Conservation (phyloP, 2,797 vertebrate genomes). For the Rhynchotus rufescens region DNA sequence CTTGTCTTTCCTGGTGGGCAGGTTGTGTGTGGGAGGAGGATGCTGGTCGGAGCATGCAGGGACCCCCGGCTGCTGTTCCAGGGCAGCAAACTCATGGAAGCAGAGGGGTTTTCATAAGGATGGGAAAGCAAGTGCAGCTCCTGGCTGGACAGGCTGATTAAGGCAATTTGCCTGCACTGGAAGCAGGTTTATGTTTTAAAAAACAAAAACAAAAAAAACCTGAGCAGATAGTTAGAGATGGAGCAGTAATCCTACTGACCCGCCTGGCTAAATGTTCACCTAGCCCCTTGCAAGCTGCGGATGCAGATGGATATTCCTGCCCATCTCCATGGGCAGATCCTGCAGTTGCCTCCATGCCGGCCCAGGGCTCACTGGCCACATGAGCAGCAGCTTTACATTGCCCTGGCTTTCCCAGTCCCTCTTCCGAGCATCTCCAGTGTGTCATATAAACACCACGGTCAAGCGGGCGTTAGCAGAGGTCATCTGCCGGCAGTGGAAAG, state of each 20-base stretch:
- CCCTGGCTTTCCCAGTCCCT: not conserved
- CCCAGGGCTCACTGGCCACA: not conserved
- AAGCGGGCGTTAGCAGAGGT: accelerated
- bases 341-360: not conserved
- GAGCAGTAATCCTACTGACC: not conserved
- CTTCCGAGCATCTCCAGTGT: not conserved
- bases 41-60: not conserved
- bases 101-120: not conserved
- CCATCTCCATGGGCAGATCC: not conserved
- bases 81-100: accelerated
- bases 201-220: accelerated
- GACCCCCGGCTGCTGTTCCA: accelerated
- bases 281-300: not conserved
- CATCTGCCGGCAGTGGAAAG: not conserved
- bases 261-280: not conserved
- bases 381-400: accelerated
- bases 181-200: not conserved
- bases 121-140: not conserved
- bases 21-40: not conserved
- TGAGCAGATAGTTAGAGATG: not conserved
- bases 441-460: accelerated
- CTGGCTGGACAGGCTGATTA: not conserved
- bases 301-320: not conserved
- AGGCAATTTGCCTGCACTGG: accelerated
- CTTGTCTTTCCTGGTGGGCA: accelerated